Base-by-base conservation (phyloP, 2,113 vertebrate species). In the Ailuropoda melanoleuca region DNA sequence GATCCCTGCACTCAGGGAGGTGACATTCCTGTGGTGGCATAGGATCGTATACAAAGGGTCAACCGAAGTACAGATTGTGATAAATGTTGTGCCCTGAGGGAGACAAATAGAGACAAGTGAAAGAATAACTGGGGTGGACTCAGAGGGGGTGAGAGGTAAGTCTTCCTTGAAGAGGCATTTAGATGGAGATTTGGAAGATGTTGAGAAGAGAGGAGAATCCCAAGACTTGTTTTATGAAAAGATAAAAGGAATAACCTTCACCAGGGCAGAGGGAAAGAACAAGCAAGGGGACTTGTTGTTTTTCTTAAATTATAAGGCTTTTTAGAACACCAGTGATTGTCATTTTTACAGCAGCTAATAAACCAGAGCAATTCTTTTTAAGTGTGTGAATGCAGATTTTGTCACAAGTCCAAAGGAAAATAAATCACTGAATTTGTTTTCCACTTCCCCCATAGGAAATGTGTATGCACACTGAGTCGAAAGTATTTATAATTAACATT, bases 301-400 rank as follows among this genome's bases (percentile, higher is more conserved):
- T 90, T 94, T 39, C 81, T 87, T 81, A 56, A 48, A 21, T 26
- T 46, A 39, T 39, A 86, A 72, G 81, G n/a, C 56, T 90, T 87
- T 88, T 60, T 39, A n/a, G 81, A 50, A 66, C 74, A 89, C 12
- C 81, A 46, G 60, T 46, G 62, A 78, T 46, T 39, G 23, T 66
- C 50, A 64, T 46, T 88, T 81, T 97, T 84, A 88, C 55, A 85
- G 39, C 48, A 81, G 39, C 78, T 85, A 64, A 81, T 81, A 81
- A 86, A 31, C 55, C 88, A 85, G 58, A 90, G 23, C 23, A 64
- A 74, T 75, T 86, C 80, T 89, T 90, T 66, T 39, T 43, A 43
- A 58, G 37, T 78, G 64, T 80, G 55, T 80, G 46, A 85, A 48
- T 48, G 50, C 13, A 29, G 68, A 64, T 97, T 55, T 81, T 92